Evolutionary conservation across 92 coral and sea anemone genomes (phyloP).

Genomic region (Pocillopora meandrina): DNA sequence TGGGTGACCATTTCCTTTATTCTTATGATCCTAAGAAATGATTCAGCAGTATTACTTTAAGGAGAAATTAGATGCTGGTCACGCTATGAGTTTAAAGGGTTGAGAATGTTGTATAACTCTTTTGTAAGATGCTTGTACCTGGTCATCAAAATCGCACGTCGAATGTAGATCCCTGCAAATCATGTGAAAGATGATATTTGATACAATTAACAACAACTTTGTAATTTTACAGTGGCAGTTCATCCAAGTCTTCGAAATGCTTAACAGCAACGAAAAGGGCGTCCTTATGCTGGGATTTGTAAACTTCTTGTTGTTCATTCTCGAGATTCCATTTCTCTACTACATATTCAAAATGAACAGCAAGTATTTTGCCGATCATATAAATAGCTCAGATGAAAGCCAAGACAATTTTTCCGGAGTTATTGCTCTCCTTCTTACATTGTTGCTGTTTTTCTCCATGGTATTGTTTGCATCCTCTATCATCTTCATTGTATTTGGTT

Average conservation of each 20-base stretch:
- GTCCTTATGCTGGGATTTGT: constrained; percentile 56
- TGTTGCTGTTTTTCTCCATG: constrained; percentile 45
- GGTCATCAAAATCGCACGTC: background rate
- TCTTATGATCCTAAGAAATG: no score
- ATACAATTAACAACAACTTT: background rate
- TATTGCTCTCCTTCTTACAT: constrained; percentile 42
- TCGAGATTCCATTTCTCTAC: constrained; percentile 60
- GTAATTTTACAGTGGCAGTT: constrained; percentile 51
- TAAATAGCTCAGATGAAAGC: background rate
- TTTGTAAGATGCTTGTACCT: no score
- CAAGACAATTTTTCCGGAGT: constrained; percentile 1
- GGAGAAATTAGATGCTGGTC: no score
- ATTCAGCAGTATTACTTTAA: no score
- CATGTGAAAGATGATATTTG: background rate
- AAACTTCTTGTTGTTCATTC: constrained; percentile 48
- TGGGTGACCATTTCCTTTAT: no score
- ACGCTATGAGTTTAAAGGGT: no score
- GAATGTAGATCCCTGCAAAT: background rate
- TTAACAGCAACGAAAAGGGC: constrained; percentile 56
- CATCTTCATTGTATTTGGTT: constrained; percentile 47
- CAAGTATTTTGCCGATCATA: constrained; percentile 23
- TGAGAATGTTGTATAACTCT: no score
- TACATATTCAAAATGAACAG: constrained; percentile 50
- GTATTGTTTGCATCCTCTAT: constrained; percentile 50
- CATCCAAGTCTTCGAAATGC: constrained; percentile 15